phyloP scores from a whole-genome alignment of 2,888 invertebrate genomes.

The Platycheirus albimanus region DNA sequence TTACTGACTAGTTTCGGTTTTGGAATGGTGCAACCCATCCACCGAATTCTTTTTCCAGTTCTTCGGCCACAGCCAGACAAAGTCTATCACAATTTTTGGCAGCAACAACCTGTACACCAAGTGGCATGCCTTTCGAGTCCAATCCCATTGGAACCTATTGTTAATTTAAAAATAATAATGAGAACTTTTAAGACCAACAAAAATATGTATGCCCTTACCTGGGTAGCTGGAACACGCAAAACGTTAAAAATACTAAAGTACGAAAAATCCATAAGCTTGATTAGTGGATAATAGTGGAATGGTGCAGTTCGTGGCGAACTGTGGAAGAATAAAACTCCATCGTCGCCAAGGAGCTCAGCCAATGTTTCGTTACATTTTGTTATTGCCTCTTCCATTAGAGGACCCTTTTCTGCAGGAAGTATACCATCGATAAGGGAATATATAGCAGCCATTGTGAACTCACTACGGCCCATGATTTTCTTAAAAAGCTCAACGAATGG shows the following conservation, averaged over 20 bases:
- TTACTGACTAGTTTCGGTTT: constrained; percentile 74
- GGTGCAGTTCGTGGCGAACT: constrained; percentile 91
- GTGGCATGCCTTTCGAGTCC: constrained; percentile 90
- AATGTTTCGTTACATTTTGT: constrained; percentile 85
- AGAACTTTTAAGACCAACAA: not conserved
- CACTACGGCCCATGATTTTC: constrained; percentile 85
- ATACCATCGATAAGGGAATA: constrained; percentile 86
- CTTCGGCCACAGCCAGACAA: constrained; percentile 94
- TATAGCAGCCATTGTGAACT: constrained; percentile 88
- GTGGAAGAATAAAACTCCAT: constrained; percentile 93
- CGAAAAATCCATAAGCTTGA: constrained; percentile 92
- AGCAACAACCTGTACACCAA: constrained; percentile 94
- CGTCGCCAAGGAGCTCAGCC: constrained; percentile 87
- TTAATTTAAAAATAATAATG: not conserved
- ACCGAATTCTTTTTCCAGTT: constrained; percentile 93
- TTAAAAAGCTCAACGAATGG: constrained; percentile 85
- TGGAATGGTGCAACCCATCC: constrained; percentile 91
- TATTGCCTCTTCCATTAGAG: constrained; percentile 86
- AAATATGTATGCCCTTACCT: constrained; percentile 84
- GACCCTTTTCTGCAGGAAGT: constrained; percentile 86
- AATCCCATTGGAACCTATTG: constrained; percentile 90
- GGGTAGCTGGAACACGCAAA: constrained; percentile 91
- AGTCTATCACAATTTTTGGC: constrained; percentile 92
- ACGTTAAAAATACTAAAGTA: constrained; percentile 94
- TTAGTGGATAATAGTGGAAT: constrained; percentile 90